These are phyloP conservation scores for Larimichthys crocea DNA, from an alignment of 2,113 vertebrate species.

Conservation along the genomic window DNA sequence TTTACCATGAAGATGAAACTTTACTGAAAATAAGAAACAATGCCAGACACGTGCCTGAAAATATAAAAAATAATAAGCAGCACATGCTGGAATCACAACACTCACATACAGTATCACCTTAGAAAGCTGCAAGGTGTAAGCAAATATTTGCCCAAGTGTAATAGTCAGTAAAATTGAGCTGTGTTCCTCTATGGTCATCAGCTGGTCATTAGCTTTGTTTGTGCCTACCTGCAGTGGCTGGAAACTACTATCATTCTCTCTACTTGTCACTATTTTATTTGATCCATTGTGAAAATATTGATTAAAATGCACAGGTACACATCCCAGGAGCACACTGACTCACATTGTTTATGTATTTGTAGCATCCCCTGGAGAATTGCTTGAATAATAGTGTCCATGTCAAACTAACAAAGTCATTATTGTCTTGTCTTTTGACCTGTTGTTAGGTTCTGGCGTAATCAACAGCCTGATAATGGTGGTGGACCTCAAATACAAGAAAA, in stretches of 20 bases:
- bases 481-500: background rate
- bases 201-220: too few relatives aligned
- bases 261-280: background rate
- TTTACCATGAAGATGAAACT: background rate
- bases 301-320: too few relatives aligned
- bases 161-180: too few relatives aligned
- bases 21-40: background rate
- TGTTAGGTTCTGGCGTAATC: background rate
- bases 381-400: background rate
- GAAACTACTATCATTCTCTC: background rate
- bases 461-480: conserved; percentile 15
- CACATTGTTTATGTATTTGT: background rate
- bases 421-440: background rate
- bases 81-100: too few relatives aligned
- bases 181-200: too few relatives aligned
- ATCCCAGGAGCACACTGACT: background rate
- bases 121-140: too few relatives aligned
- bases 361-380: background rate
- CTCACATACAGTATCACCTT: too few relatives aligned
- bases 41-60: too few relatives aligned
- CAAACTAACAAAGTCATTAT: background rate
- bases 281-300: background rate
- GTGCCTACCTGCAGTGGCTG: background rate
- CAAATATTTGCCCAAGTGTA: too few relatives aligned
- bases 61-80: too few relatives aligned